Evolutionary conservation across 1,140 invertebrate species (phyloP), one percentile per base, ranked within the genome.

Genomic region (Plodia interpunctella): DNA sequence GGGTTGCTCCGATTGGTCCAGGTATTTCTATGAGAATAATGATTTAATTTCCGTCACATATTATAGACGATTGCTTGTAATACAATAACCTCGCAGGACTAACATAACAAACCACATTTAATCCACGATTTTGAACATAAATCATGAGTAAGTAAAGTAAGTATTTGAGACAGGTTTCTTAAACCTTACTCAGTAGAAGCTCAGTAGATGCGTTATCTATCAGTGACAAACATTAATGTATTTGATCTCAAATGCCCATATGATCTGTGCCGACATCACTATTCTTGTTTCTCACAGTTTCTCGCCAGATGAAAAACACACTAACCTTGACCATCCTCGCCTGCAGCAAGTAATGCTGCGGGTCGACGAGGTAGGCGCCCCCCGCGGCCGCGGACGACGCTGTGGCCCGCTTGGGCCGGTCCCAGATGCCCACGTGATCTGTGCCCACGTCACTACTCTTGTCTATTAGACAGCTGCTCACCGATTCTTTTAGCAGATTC

Each of bases 351-450:
- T 83, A 87, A 57, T 83, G 78, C 21, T 80, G 74, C 2, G 83
- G 70, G 57, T 92, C 91, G 25, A 91, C 82, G 74, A 90, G 89
- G 60, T 91, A 91, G 21, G 91, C 90, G 44, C 91, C 90, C 13
- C 72, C 83, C 0, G 89, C 77, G 9, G 83, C 76, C 0, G 70
- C 69, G 49, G 56, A 64, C 0, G 73, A 65, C 0, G 66, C 65
- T 15, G 78, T 79, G 35, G 83, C 75, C 1, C 91, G 78, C 68
- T 91, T 91, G 0, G 91, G 91, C 15, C 90, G 71, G 73, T 92
- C 91, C 91, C 91, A 92, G 30, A 92, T 87, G 21, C 91, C 91
- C 32, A 90, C 81, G 66, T 88, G 85, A 38, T 90, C 87, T 3
- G 67, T 63, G 0, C 63, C 63, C 32, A 76, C 81, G 15, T 87